Base-by-base conservation (phyloP, 2,888 invertebrate genomes). In the Zootermopsis nevadensis region DNA sequence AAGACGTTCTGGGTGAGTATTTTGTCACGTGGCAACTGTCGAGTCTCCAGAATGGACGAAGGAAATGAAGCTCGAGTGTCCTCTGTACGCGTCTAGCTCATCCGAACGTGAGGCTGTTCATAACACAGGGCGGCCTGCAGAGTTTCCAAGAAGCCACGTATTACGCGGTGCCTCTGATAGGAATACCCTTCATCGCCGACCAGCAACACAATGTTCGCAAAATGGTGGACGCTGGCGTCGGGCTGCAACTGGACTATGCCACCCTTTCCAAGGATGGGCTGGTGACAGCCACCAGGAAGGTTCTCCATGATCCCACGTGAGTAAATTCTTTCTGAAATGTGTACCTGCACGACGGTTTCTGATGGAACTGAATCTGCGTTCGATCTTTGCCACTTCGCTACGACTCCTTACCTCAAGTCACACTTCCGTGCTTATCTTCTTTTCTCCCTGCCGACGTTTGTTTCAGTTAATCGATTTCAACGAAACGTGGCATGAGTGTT, bases 1-100 rank as follows among this genome's bases (percentile, higher is more conserved):
- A 89, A 84, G 89, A 89, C 83, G 85, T 90, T 35, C 85, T 90
- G 81, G 88, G 90, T 90, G 86, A 88, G 87, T 86, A n/a, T n/a
- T n/a, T n/a, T n/a, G n/a, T n/a, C n/a, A n/a, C n/a, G n/a, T n/a
- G n/a, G n/a, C n/a, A n/a, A n/a, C n/a, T n/a, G n/a, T n/a, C n/a
- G n/a, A n/a, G n/a, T n/a, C n/a, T n/a, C n/a, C n/a, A n/a, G n/a
- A n/a, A n/a, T n/a, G 48, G 0, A 15, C 48, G 15, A 48, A 15
- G 15, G 48, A 48, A n/a, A 1, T 48, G 15, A 3, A 48, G 15
- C 15, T 0, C 48, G 19, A 48, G 19, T 4, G 4, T 38, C 10
- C 10, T 19, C 12, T 19, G 1, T 48, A 24, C 19, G 4, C 6
- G 31, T 60, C 19, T 67, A 80, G 86, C 84, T 2, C 86, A 86